A percentile compares a stretch with the other conserved stretches of the same genome.
Evolutionary conservation across 2,797 vertebrate species (phyloP).

Genomic region (Oryzias sinensis): DNA sequence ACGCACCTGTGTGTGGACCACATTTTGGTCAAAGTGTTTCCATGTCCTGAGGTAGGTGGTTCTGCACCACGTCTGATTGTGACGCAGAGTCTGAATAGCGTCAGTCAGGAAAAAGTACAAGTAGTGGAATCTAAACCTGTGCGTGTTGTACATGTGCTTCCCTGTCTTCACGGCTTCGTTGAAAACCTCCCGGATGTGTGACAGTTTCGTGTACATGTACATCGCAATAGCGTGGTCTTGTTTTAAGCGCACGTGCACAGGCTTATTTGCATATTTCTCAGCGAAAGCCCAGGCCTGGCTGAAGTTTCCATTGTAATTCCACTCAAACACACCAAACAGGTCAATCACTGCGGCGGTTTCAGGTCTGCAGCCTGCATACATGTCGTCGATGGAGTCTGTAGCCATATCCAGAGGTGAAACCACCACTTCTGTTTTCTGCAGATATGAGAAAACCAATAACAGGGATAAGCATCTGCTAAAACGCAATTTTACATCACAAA

Average conservation of each 20-base stretch:
- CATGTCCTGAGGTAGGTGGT: constrained; percentile 22
- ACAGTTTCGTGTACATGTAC: constrained; percentile 28
- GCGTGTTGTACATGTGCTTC: constrained; percentile 32
- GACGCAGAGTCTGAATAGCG: constrained; percentile 36
- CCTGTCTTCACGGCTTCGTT: constrained; percentile 30
- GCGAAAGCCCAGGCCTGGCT: constrained; percentile 28
- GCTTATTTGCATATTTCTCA: constrained; percentile 23
- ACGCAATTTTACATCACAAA: not conserved
- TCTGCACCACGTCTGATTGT: constrained; percentile 20
- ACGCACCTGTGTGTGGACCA: constrained; percentile 27
- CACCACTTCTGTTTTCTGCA: constrained; percentile 11
- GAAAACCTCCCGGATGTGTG: constrained; percentile 12
- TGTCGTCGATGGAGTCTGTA: constrained; percentile 50
- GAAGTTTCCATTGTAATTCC: constrained; percentile 27
- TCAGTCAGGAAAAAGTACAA: constrained; percentile 51
- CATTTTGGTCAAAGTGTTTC: constrained; percentile 12
- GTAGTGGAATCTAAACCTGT: constrained; percentile 40
- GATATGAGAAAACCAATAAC: not conserved
- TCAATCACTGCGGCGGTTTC: constrained; percentile 19
- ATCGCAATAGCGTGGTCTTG: constrained; percentile 39
- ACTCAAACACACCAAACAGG: constrained; percentile 37
- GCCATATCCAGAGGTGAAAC: constrained; percentile 42
- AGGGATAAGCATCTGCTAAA: not conserved
- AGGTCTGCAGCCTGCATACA: constrained; percentile 43
- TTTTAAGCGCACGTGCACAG: constrained; percentile 20